Percentiles rank a stretch among this genome's conserved stretches.
Evolutionary conservation across 2,797 vertebrate species (phyloP).

Genomic region (Channallabes apus): DNA sequence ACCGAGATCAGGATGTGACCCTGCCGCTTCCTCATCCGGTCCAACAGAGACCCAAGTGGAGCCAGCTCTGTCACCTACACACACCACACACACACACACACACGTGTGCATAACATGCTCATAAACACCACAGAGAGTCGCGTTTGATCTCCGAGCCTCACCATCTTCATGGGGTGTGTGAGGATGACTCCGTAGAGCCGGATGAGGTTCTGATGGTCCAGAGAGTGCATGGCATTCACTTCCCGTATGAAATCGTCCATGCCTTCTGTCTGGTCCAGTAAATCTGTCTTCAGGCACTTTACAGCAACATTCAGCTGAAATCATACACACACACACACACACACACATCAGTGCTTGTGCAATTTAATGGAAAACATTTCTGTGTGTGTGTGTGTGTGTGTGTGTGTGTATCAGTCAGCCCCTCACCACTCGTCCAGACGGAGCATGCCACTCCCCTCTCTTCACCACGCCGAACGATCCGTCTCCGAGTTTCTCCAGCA

Average conservation of each 20-base stretch:
- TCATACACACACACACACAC: background rate
- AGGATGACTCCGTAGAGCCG: conserved; percentile 93
- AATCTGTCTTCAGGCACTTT: conserved; percentile 92
- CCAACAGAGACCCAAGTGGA: conserved; percentile 89
- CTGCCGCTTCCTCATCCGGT: conserved; percentile 92
- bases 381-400: background rate
- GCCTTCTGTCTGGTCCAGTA: conserved; percentile 88
- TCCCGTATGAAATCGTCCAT: conserved; percentile 96
- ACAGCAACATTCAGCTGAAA: conserved; percentile 89
- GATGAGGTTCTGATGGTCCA: conserved; percentile 95
- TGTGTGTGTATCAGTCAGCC: background rate
- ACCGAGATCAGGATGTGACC: conserved; percentile 93
- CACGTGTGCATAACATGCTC: too few species aligned
- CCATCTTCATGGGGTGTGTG: conserved; percentile 99
- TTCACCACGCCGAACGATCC: conserved; percentile 94
- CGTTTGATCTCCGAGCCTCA: conserved; percentile 60
- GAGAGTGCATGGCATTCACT: conserved; percentile 97
- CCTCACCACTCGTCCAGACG: conserved; percentile 87
- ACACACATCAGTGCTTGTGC: background rate
- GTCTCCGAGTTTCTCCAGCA: conserved; percentile 92
- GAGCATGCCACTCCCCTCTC: conserved; percentile 89
- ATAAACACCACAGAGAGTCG: background rate
- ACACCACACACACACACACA: background rate
- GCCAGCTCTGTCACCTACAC: conserved; percentile 91
- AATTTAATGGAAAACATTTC: too few species aligned